Percentiles rank a stretch among this genome's conserved stretches.
Conservation (phyloP, 2,888 invertebrate species). For the Cataglyphis albicans region DNA sequence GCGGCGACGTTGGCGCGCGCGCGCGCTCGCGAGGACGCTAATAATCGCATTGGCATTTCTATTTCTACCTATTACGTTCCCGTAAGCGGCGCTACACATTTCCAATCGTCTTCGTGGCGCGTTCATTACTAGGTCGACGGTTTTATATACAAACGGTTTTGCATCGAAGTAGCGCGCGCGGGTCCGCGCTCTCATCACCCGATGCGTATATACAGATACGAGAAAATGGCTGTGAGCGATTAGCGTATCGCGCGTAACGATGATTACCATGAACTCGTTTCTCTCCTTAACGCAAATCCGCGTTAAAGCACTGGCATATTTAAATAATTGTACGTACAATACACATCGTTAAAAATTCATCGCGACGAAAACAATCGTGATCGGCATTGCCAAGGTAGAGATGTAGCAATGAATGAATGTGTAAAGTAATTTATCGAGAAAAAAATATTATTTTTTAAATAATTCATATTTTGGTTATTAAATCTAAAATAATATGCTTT, state of each 20-base stretch:
- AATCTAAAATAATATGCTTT: neutral
- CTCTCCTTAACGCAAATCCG: conserved; percentile 42
- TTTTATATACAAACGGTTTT: conserved; percentile 16
- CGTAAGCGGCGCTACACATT: conserved; percentile 65
- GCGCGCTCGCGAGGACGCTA: conserved; percentile 50
- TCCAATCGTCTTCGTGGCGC: conserved; percentile 63
- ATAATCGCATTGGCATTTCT: conserved; percentile 76
- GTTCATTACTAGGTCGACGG: conserved; percentile 36
- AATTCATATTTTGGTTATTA: neutral
- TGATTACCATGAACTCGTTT: conserved; percentile 52
- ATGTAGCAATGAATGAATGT: neutral
- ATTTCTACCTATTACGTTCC: conserved; percentile 76
- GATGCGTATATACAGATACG: conserved; percentile 33
- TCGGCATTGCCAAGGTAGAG: too few relatives aligned
- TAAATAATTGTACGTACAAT: conserved; percentile 26
- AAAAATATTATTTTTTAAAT: neutral
- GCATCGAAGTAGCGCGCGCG: conserved; percentile 20
- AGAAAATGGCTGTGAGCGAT: conserved; percentile 38
- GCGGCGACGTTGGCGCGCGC: conserved; percentile 32
- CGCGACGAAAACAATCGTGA: neutral
- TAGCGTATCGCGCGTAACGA: conserved; percentile 40
- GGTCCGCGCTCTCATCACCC: conserved; percentile 23
- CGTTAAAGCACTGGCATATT: conserved; percentile 26
- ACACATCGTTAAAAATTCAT: conserved; percentile 4
- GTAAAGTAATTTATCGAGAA: neutral